Evolutionary conservation across 2,888 invertebrate genomes (phyloP).

Genomic region (Chesias legatella): DNA sequence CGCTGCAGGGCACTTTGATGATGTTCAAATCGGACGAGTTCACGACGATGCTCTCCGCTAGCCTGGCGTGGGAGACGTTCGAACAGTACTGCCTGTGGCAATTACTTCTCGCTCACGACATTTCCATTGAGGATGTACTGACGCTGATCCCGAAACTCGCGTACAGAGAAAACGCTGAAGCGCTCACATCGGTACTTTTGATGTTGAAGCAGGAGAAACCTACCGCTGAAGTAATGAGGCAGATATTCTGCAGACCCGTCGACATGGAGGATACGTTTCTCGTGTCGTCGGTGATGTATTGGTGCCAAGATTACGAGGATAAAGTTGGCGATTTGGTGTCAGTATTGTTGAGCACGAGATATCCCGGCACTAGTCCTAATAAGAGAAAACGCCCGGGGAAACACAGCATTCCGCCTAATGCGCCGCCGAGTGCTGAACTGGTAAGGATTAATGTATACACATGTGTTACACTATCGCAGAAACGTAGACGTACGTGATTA

Average conservation of each 20-base stretch:
- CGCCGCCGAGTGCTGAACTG: conserved; percentile 89
- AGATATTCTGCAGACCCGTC: conserved; percentile 88
- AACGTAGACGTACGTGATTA: no score
- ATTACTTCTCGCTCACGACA: conserved; percentile 94
- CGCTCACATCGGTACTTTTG: conserved; percentile 92
- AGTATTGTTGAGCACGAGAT: conserved; percentile 88
- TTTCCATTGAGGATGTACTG: conserved; percentile 93
- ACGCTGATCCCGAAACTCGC: conserved; percentile 88
- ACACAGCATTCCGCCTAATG: conserved; percentile 84
- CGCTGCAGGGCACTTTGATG: conserved; percentile 92
- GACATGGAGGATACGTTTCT: conserved; percentile 93
- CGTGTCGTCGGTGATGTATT: conserved; percentile 94
- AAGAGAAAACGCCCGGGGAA: conserved; percentile 92
- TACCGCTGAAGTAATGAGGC: conserved; percentile 90
- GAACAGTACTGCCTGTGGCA: conserved; percentile 99
- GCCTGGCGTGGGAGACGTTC: conserved; percentile 97
- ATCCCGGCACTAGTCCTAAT: conserved; percentile 93
- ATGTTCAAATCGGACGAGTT: conserved; percentile 91
- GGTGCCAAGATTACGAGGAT: conserved; percentile 96
- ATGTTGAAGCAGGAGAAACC: conserved; percentile 96
- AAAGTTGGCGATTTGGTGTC: conserved; percentile 91
- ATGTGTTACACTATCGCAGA: no score
- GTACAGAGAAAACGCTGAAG: conserved; percentile 93
- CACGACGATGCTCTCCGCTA: conserved; percentile 87
- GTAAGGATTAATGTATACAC: conserved; percentile 69